A percentile compares a stretch with the other conserved stretches of the same genome.
Conservation (phyloP, 2,113 vertebrate genomes). For the Nanger granti region DNA sequence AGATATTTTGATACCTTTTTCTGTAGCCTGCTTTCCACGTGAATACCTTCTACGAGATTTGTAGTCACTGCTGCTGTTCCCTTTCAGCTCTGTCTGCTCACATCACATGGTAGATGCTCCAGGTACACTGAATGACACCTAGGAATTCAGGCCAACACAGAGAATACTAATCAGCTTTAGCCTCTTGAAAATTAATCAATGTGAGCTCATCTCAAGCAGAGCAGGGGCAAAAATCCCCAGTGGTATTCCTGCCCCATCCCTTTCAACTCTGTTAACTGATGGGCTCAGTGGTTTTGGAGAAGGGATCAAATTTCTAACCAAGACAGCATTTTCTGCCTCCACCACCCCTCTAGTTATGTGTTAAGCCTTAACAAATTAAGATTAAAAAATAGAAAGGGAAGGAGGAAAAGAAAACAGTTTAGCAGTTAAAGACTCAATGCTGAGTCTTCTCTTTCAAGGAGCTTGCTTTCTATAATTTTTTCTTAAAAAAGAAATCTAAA, state of each 20-base stretch:
- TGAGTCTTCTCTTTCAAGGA: not conserved
- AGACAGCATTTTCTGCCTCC: not conserved
- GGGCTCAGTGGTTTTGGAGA: not conserved
- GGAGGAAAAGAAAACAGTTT: not conserved
- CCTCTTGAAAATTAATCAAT: not conserved
- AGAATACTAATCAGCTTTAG: conserved; percentile 48
- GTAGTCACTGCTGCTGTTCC: not conserved
- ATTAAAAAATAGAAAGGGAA: not conserved
- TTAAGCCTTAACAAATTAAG: not conserved
- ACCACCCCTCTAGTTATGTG: not conserved
- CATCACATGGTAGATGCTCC: not conserved
- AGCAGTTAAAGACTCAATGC: not conserved
- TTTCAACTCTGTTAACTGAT: conserved; percentile 15
- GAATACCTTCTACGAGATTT: not conserved
- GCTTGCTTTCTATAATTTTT: not conserved
- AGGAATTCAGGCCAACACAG: not conserved
- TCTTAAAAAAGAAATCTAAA: not conserved
- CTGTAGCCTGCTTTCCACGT: not conserved
- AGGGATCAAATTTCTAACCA: not conserved
- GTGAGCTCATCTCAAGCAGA: not conserved
- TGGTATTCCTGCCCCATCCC: not conserved
- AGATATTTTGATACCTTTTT: conserved; percentile 2
- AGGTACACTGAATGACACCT: not conserved
- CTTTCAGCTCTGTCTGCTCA: conserved; percentile 8
- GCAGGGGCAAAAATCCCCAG: not conserved